Conservation (phyloP, 2,113 vertebrate species). For the Halichoeres trimaculatus region DNA sequence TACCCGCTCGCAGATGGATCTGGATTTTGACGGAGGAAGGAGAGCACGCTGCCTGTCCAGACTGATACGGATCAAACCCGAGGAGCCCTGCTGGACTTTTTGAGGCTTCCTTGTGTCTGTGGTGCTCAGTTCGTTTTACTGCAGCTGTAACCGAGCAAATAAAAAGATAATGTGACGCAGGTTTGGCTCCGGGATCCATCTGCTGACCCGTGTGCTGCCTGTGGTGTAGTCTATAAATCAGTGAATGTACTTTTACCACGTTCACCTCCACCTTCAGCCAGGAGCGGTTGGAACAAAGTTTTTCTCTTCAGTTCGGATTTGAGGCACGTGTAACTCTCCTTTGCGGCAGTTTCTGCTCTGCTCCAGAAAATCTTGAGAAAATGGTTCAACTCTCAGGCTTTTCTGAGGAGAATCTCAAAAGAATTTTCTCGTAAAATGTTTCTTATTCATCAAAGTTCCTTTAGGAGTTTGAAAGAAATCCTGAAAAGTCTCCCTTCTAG, state of each 20-base stretch:
- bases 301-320: too few species aligned
- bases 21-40: slow-evolving; percentile 54
- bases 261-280: too few species aligned
- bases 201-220: slow-evolving; percentile 1
- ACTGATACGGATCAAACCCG: slow-evolving; percentile 49
- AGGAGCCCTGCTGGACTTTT: slow-evolving; percentile 40
- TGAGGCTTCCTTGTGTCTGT: slow-evolving; percentile 24
- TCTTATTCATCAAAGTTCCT: too few species aligned
- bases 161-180: slow-evolving; percentile 15
- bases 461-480: too few species aligned
- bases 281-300: too few species aligned
- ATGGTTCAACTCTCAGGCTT: too few species aligned
- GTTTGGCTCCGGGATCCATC: slow-evolving; percentile 20
- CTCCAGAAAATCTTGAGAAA: too few species aligned
- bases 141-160: slow-evolving; percentile 10
- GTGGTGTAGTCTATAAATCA: neutral
- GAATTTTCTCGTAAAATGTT: too few species aligned
- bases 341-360: too few species aligned
- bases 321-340: too few species aligned
- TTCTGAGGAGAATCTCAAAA: too few species aligned
- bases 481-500: too few species aligned
- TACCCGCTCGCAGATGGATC: slow-evolving; percentile 37
- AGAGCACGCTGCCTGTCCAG: slow-evolving; percentile 33
- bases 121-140: slow-evolving; percentile 14
- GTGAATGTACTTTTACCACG: neutral